Percentiles rank a stretch among this genome's conserved stretches.
phyloP scores from a whole-genome alignment of 2,888 invertebrate species.

The Entomobrya multifasciata region DNA sequence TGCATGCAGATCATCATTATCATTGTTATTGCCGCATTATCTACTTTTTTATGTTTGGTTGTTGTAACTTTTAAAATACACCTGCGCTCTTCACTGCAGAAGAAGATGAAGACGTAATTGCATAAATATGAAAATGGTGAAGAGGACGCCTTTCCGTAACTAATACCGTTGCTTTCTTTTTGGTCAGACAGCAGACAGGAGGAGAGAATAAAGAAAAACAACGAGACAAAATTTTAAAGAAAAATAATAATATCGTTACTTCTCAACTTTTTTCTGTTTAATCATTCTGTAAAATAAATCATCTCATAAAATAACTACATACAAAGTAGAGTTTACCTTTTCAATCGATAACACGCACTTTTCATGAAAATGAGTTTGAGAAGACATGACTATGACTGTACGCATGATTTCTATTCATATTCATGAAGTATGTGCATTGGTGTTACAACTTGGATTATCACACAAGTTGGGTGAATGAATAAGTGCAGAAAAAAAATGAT shows the following conservation, averaged over 20 bases:
- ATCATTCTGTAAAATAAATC: too few relatives aligned
- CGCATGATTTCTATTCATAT: not conserved
- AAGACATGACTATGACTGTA: not conserved
- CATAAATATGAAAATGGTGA: too few relatives aligned
- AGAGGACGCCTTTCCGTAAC: conserved; percentile 66
- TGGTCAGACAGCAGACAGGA: conserved; percentile 41
- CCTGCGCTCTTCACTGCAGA: too few relatives aligned
- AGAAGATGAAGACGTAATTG: conserved; percentile 13
- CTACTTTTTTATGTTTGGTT: conserved; percentile 44
- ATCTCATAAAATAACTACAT: too few relatives aligned
- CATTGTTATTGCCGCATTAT: conserved; percentile 41
- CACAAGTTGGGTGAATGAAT: conserved; percentile 25
- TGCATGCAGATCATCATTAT: conserved; percentile 41
- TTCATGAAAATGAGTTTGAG: too few relatives aligned
- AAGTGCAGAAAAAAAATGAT: conserved; percentile 46
- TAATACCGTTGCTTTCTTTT: conserved; percentile 64
- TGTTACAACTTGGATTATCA: conserved; percentile 50
- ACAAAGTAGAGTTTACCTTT: too few relatives aligned
- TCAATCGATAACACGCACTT: too few relatives aligned
- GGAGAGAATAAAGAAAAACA: conserved; percentile 23
- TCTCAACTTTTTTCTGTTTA: too few relatives aligned
- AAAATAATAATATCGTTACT: conserved; percentile 9
- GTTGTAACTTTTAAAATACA: conserved; percentile 21
- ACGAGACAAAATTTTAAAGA: conserved; percentile 10
- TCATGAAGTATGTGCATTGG: not conserved